A percentile compares a stretch with the other conserved stretches of the same genome.
These are phyloP conservation scores for Orycteropus afer DNA, from an alignment of 2,113 vertebrate species.

Conservation along the genomic window DNA sequence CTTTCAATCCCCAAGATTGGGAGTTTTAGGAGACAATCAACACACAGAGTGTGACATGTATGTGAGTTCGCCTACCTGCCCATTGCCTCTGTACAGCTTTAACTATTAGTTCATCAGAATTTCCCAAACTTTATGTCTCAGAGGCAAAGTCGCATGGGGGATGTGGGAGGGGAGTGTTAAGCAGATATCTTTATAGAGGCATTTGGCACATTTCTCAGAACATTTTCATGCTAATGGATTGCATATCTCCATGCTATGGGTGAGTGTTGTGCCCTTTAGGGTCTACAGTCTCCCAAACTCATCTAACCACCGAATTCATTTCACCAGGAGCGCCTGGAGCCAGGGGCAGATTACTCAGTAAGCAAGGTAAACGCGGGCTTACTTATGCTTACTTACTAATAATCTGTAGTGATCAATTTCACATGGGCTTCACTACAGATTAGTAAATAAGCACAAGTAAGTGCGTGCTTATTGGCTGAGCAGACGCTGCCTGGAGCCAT, in stretches of 20 bases:
- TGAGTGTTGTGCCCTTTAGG: not conserved
- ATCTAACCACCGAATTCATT: not conserved
- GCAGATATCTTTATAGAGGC: not conserved
- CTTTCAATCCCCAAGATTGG: not conserved
- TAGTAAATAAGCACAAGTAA: no score
- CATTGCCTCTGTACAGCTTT: not conserved
- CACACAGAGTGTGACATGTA: accelerated
- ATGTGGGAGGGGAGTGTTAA: no score
- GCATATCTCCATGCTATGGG: not conserved
- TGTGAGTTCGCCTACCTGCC: not conserved
- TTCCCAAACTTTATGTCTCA: not conserved
- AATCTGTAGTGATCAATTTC: no score
- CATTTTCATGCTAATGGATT: not conserved
- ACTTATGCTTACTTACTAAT: no score
- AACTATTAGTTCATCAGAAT: not conserved
- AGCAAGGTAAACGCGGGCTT: no score
- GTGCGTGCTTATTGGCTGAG: no score
- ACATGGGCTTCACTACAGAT: no score
- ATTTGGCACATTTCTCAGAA: not conserved
- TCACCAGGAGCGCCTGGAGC: not conserved
- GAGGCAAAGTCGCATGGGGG: slow-evolving; percentile 4
- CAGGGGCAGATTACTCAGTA: no score
- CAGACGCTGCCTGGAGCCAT: not conserved
- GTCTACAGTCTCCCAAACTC: not conserved
- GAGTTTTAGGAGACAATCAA: not conserved